phyloP scores from a whole-genome alignment of 1,140 invertebrate species.

The Drosophila chauvacae region DNA sequence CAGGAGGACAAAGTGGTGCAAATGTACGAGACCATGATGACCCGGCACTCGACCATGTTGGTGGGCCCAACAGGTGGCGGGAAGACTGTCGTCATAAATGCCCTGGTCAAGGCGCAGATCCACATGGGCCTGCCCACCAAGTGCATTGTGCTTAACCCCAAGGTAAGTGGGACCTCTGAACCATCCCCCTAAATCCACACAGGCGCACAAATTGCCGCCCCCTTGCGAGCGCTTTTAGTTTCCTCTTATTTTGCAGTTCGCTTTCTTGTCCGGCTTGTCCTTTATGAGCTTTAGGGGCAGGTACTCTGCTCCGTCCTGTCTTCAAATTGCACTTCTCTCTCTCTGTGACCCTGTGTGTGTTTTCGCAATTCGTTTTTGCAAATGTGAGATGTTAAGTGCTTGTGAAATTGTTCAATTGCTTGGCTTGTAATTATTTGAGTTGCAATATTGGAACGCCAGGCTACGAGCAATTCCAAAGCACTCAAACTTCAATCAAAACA shows the following conservation, averaged over 20 bases:
- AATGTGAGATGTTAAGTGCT: constrained; percentile 53
- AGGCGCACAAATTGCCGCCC: constrained; percentile 47
- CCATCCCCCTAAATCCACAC: constrained; percentile 5
- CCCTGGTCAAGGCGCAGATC: constrained; percentile 91
- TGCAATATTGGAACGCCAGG: constrained; percentile 18
- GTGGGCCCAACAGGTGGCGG: constrained; percentile 96
- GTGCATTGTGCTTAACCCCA: constrained; percentile 92
- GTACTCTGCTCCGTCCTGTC: constrained; percentile 43
- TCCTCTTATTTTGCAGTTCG: constrained; percentile 19
- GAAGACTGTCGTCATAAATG: constrained; percentile 94
- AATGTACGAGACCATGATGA: constrained; percentile 97
- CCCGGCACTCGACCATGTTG: constrained; percentile 95
- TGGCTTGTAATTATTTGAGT: constrained; percentile 49
- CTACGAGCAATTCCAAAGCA: constrained; percentile 7
- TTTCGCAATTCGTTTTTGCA: constrained; percentile 45
- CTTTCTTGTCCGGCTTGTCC: constrained; percentile 52
- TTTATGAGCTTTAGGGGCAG: constrained; percentile 41
- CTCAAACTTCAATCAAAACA: constrained; percentile 10
- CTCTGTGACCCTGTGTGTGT: constrained; percentile 3
- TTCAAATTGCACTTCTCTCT: constrained; percentile 47
- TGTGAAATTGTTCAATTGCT: constrained; percentile 61
- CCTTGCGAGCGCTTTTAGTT: constrained; percentile 26
- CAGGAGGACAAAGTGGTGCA: constrained; percentile 95
- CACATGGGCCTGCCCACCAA: constrained; percentile 91
- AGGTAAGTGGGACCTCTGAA: constrained; percentile 86